Evolutionary conservation across 2,888 invertebrate genomes (phyloP).

Genomic region (Oscheius sp.): DNA sequence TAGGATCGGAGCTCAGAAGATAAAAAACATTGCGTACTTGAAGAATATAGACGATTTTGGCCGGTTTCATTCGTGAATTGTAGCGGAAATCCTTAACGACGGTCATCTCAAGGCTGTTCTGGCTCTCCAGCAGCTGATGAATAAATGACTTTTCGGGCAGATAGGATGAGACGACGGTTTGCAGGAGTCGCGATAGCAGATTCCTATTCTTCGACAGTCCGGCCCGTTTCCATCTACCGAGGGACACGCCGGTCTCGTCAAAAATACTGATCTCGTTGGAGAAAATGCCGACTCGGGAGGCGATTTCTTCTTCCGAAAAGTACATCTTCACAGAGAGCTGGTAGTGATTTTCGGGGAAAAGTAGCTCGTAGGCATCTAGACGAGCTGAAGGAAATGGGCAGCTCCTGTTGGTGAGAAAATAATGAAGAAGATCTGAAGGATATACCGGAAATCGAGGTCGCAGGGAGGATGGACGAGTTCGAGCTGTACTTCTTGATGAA

Average conservation of each 20-base stretch:
- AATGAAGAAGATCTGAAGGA: too few relatives aligned
- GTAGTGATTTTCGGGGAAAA: constrained; percentile 1
- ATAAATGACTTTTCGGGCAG: neutral
- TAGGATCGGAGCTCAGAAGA: neutral
- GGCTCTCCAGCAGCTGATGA: neutral
- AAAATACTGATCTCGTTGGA: constrained; percentile 20
- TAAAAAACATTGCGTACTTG: constrained; percentile 5
- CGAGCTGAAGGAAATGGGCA: constrained; percentile 13
- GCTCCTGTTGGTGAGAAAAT: neutral
- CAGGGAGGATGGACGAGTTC: neutral
- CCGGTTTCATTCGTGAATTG: neutral
- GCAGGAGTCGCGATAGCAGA: constrained; percentile 38
- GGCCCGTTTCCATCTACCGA: constrained; percentile 14
- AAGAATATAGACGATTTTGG: constrained; percentile 8
- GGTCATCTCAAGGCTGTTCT: neutral
- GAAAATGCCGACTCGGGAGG: neutral
- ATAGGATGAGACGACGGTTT: neutral
- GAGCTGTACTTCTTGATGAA: constrained; percentile 6
- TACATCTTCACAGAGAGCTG: neutral
- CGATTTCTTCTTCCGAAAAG: constrained; percentile 8
- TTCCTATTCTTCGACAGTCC: neutral
- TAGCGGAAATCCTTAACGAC: constrained; percentile 6
- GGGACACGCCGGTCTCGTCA: neutral
- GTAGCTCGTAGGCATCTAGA: neutral
- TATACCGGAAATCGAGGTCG: constrained; percentile 10